Evolutionary conservation across 2,113 vertebrate species (phyloP).

Genomic region (Himantopus leucocephalus): DNA sequence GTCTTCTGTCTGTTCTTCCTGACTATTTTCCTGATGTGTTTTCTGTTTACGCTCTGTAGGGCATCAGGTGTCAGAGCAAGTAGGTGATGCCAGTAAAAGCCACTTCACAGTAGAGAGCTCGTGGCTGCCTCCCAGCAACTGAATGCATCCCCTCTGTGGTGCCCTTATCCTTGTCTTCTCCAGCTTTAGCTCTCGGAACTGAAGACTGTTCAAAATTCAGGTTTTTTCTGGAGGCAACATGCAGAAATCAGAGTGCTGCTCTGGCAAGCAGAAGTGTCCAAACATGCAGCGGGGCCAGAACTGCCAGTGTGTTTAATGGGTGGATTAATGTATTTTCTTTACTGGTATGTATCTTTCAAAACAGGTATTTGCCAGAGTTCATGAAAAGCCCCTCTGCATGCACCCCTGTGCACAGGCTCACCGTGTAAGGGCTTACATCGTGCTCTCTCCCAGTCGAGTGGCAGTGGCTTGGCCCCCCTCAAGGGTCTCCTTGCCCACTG

Average conservation of each 20-base stretch:
- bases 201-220: conserved; percentile 29
- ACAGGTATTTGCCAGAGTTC: neutral
- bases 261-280: conserved; percentile 43
- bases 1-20: conserved; percentile 34
- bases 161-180: conserved; percentile 49
- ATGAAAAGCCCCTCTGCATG: neutral
- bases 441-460: neutral
- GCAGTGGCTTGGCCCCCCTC: neutral
- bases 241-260: conserved; percentile 27
- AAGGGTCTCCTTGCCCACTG: neutral
- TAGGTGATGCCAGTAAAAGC: conserved; percentile 56
- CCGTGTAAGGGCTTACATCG: neutral
- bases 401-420: neutral
- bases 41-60: conserved; percentile 43
- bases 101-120: conserved; percentile 28
- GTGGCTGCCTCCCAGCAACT: conserved; percentile 31
- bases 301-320: neutral
- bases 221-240: conserved; percentile 44
- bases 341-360: neutral
- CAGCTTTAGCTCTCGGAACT: neutral
- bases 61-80: conserved; percentile 43
- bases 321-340: conserved; percentile 40
- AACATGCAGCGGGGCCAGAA: conserved; percentile 29
- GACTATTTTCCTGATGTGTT: neutral
- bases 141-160: conserved; percentile 37